phyloP scores from a whole-genome alignment of 2,888 invertebrate genomes.

The Lycia hirtaria region DNA sequence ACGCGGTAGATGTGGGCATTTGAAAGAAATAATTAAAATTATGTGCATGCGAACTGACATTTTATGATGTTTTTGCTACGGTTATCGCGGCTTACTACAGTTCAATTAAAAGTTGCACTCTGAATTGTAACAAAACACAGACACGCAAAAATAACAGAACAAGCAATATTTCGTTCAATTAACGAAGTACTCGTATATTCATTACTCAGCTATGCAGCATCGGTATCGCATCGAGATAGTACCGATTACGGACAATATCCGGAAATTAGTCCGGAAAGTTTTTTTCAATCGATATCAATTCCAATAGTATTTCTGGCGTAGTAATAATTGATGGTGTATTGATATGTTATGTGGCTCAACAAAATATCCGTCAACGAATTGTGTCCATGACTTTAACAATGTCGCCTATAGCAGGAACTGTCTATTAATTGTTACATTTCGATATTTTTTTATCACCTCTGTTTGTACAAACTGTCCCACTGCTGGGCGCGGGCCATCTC shows the following conservation, averaged over 20 bases:
- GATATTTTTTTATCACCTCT: too few relatives aligned
- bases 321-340: not conserved
- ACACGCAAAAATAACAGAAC: slow-evolving; percentile 40
- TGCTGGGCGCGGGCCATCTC: too few relatives aligned
- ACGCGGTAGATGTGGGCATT: too few relatives aligned
- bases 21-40: too few relatives aligned
- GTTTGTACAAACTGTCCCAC: too few relatives aligned
- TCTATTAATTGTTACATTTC: too few relatives aligned
- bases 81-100: too few relatives aligned
- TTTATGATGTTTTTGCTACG: too few relatives aligned
- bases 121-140: not conserved
- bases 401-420: too few relatives aligned
- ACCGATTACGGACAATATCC: not conserved
- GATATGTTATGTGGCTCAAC: not conserved
- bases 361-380: too few relatives aligned
- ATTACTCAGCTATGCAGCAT: slow-evolving; percentile 62
- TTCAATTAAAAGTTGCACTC: not conserved
- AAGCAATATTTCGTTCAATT: slow-evolving; percentile 67
- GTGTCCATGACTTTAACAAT: too few relatives aligned
- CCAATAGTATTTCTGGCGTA: not conserved
- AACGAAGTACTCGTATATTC: slow-evolving; percentile 63
- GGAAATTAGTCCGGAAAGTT: slow-evolving; percentile 7
- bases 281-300: not conserved
- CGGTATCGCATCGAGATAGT: slow-evolving; percentile 51
- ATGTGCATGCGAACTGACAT: too few relatives aligned